A percentile compares a stretch with the other conserved stretches of the same genome.
Conservation (phyloP, 2,797 vertebrate species). For the Petrocephalus schoutedeni region DNA sequence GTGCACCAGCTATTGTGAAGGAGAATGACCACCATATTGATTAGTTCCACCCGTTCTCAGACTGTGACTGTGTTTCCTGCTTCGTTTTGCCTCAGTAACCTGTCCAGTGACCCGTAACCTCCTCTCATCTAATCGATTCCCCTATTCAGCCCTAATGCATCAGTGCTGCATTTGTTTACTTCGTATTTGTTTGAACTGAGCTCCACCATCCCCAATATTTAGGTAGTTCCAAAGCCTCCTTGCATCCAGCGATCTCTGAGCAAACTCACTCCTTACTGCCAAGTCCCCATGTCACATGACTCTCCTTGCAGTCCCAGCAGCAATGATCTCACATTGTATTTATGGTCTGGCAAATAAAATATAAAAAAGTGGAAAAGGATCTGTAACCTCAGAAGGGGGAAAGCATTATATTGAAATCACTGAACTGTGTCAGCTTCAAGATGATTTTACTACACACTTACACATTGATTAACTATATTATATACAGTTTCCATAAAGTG, state of each 20-base stretch:
- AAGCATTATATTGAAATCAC: not conserved
- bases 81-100: not conserved
- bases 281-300: not conserved
- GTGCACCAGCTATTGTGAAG: too few relatives aligned
- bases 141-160: not conserved
- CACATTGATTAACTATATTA: not conserved
- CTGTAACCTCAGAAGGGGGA: not conserved
- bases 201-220: not conserved
- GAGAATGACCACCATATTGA: not conserved
- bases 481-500: not conserved
- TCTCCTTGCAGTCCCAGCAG: not conserved
- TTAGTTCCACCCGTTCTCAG: not conserved
- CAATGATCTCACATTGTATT: conserved; percentile 7
- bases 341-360: conserved; percentile 1
- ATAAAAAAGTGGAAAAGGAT: not conserved
- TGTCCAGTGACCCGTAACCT: not conserved
- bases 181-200: not conserved
- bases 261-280: not conserved
- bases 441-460: conserved; percentile 6
- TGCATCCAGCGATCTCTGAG: not conserved
- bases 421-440: not conserved
- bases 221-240: too few relatives aligned
- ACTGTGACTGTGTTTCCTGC: not conserved
- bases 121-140: not conserved
- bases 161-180: not conserved